Evolutionary conservation across 23 tunicate genomes (phyloP).

Genomic region (Trididemnum miniatum): DNA sequence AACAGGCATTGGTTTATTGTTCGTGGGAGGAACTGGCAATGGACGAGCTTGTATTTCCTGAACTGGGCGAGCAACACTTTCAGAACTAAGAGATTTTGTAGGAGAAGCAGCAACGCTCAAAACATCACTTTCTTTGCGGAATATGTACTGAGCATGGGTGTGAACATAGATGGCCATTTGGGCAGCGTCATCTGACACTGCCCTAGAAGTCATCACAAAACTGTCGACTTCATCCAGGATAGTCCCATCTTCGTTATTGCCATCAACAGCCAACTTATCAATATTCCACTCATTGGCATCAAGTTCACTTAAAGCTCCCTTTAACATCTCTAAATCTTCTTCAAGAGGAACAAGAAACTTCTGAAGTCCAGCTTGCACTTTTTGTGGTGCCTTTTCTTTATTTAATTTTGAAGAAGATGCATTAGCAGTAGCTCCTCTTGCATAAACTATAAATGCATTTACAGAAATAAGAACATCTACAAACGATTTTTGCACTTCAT

Average conservation of each 20-base stretch:
- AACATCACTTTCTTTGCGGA: slow-evolving; percentile 28
- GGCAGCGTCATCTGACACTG: slow-evolving; percentile 84
- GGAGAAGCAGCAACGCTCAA: not conserved
- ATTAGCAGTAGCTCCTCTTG: slow-evolving; percentile 76
- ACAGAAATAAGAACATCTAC: slow-evolving; percentile 59
- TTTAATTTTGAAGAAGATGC: slow-evolving; percentile 28
- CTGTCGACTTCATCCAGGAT: slow-evolving; percentile 77
- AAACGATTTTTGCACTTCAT: slow-evolving; percentile 39
- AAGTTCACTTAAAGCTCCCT: slow-evolving; percentile 57
- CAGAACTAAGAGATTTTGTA: slow-evolving; percentile 13
- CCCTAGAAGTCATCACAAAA: slow-evolving; percentile 95
- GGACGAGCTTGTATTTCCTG: slow-evolving; percentile 78
- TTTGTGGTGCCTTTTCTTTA: slow-evolving; percentile 29
- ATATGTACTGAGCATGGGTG: slow-evolving; percentile 72
- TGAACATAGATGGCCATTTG: slow-evolving; percentile 88
- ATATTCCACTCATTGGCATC: slow-evolving; percentile 58
- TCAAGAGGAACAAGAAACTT: slow-evolving; percentile 72
- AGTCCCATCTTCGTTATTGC: slow-evolving; percentile 40
- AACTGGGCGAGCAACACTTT: slow-evolving; percentile 26
- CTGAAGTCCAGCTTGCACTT: slow-evolving; percentile 46
- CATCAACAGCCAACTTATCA: slow-evolving; percentile 47
- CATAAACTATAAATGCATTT: slow-evolving; percentile 54
- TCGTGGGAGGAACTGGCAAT: slow-evolving; percentile 66
- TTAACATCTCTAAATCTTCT: slow-evolving; percentile 82
- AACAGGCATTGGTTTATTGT: not conserved